These are phyloP conservation scores for Tachina grossa DNA, from an alignment of 2,888 invertebrate species.

Conservation along the genomic window DNA sequence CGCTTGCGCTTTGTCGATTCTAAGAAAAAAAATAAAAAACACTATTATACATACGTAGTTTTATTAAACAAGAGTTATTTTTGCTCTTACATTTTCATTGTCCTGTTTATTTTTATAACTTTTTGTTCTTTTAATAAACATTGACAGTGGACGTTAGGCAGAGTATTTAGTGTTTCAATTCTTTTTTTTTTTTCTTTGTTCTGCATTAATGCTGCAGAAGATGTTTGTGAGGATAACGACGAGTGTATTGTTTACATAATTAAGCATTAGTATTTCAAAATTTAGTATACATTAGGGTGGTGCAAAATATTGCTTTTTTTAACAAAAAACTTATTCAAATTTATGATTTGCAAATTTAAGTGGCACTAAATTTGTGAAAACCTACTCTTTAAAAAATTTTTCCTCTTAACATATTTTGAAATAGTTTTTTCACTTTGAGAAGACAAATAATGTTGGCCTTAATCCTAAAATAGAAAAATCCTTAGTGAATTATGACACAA, in stretches of 20 bases:
- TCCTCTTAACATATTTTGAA: too few relatives aligned
- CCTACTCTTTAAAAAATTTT: too few relatives aligned
- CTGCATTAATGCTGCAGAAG: background rate
- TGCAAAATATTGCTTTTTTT: too few relatives aligned
- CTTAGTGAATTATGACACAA: too few relatives aligned
- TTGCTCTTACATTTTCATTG: conserved; percentile 27
- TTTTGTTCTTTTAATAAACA: conserved; percentile 11
- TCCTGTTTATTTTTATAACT: background rate
- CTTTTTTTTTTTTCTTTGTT: background rate
- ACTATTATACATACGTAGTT: background rate
- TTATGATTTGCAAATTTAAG: too few relatives aligned
- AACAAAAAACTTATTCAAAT: too few relatives aligned
- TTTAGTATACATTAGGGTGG: background rate
- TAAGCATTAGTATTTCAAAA: conserved; percentile 19
- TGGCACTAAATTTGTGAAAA: too few relatives aligned
- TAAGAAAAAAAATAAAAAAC: conserved; percentile 1
- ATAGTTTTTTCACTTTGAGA: too few relatives aligned
- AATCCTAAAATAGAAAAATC: too few relatives aligned
- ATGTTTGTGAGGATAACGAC: background rate
- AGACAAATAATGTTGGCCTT: too few relatives aligned
- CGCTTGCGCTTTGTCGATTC: conserved; percentile 80
- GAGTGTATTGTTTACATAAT: conserved; percentile 38
- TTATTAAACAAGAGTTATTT: conserved; percentile 33
- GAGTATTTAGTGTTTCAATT: conserved; percentile 24
- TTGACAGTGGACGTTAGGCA: conserved; percentile 43